Conservation (phyloP, 2,888 invertebrate species). For the Ligdia adustata region DNA sequence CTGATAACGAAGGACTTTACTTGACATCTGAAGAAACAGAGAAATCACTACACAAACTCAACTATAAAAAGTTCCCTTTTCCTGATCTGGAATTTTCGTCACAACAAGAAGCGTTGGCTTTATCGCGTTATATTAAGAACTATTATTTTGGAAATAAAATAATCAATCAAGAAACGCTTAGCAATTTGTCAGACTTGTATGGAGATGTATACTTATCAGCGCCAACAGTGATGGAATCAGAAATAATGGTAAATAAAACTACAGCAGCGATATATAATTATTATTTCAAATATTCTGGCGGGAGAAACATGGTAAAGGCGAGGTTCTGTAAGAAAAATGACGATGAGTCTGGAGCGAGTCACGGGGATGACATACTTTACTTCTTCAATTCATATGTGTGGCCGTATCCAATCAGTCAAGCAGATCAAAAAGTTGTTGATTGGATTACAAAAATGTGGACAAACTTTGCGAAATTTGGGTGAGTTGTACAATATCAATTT, state of each 20-base stretch:
- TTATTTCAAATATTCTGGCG: constrained; percentile 65
- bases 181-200: constrained; percentile 63
- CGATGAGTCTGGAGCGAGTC: constrained; percentile 60
- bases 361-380: constrained; percentile 69
- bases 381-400: constrained; percentile 59
- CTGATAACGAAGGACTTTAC: constrained; percentile 63
- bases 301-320: constrained; percentile 58
- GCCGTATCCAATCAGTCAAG: constrained; percentile 53
- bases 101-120: constrained; percentile 50
- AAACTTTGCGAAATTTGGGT: constrained; percentile 76
- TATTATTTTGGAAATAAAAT: constrained; percentile 74
- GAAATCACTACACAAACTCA: constrained; percentile 34
- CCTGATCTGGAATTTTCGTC: constrained; percentile 47
- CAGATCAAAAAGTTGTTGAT: constrained; percentile 58
- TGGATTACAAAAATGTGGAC: constrained; percentile 69
- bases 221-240: constrained; percentile 66
- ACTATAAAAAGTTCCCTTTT: constrained; percentile 5
- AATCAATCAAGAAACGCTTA: constrained; percentile 60
- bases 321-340: constrained; percentile 49
- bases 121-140: constrained; percentile 53
- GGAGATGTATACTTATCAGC: constrained; percentile 69
- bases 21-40: constrained; percentile 41
- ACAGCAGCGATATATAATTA: constrained; percentile 63
- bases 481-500: too few relatives aligned
- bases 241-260: constrained; percentile 42